phyloP scores from a whole-genome alignment of 1,140 invertebrate genomes.

The Arion vulgaris region DNA sequence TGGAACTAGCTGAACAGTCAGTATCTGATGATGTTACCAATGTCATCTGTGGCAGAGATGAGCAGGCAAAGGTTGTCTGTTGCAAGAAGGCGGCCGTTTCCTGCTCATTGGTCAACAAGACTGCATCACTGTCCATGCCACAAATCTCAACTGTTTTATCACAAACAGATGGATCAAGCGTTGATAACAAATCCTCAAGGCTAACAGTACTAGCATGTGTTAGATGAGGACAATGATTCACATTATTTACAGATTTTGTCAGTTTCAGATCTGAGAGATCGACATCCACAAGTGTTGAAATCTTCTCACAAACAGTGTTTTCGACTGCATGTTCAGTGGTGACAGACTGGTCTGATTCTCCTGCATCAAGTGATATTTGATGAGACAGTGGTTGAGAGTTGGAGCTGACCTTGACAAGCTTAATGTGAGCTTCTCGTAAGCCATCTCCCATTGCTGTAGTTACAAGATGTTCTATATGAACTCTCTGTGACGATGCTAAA shows the following conservation, averaged over 20 bases:
- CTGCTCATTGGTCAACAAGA: neutral
- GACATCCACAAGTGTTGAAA: too few species aligned
- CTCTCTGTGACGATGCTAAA: neutral
- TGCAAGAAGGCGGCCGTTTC: neutral
- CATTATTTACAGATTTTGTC: neutral
- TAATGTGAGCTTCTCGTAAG: neutral
- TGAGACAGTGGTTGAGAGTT: neutral
- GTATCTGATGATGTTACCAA: neutral
- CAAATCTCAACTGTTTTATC: neutral
- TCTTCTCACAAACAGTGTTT: too few species aligned
- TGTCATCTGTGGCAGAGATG: neutral
- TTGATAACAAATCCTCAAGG: neutral
- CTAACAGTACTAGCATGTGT: neutral
- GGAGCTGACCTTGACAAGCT: neutral
- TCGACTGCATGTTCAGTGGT: too few species aligned
- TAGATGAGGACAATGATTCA: neutral
- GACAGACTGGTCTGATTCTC: neutral
- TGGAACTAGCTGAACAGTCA: neutral
- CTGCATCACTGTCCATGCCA: neutral
- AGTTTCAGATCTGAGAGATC: too few species aligned
- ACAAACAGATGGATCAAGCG: neutral
- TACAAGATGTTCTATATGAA: constrained; percentile 5
- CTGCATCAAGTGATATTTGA: neutral
- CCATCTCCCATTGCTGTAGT: constrained; percentile 14
- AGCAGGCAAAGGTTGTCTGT: too few species aligned